phyloP scores from a whole-genome alignment of 2,797 vertebrate species.

The Adrianichthys oophorus region DNA sequence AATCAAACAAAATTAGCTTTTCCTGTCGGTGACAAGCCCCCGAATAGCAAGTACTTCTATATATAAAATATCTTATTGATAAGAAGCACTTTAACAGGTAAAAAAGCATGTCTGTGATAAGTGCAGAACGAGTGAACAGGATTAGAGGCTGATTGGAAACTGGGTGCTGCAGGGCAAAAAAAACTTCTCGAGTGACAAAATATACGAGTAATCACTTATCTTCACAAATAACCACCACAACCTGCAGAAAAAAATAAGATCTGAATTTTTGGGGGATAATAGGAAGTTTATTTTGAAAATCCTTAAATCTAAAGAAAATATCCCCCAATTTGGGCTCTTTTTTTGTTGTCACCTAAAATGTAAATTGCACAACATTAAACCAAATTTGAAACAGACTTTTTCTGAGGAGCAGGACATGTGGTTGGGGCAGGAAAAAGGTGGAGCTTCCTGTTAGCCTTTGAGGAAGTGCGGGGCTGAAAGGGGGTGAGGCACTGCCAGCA shows the following conservation, averaged over 20 bases:
- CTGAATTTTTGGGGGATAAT: not conserved
- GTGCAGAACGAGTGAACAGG: slow-evolving; percentile 53
- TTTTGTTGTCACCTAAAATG: slow-evolving; percentile 19
- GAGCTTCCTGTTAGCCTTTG: slow-evolving; percentile 62
- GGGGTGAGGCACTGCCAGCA: slow-evolving; percentile 44
- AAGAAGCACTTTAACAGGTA: slow-evolving; percentile 63
- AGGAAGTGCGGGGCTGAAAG: slow-evolving; percentile 58
- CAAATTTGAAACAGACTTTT: slow-evolving; percentile 15
- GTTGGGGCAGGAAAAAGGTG: slow-evolving; percentile 50
- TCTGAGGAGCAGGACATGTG: slow-evolving; percentile 38
- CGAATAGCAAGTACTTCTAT: slow-evolving; percentile 71
- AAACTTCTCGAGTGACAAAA: slow-evolving; percentile 40
- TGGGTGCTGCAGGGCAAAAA: slow-evolving; percentile 47
- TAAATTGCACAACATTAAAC: slow-evolving; percentile 44
- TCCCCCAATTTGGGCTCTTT: slow-evolving; percentile 1
- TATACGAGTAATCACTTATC: slow-evolving; percentile 18
- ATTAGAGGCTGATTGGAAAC: slow-evolving; percentile 68
- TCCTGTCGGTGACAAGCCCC: slow-evolving; percentile 62
- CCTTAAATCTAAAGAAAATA: slow-evolving; percentile 2
- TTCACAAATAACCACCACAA: slow-evolving; percentile 47
- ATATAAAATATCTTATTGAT: slow-evolving; percentile 73
- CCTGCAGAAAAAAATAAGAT: slow-evolving; percentile 2
- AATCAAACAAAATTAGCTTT: slow-evolving; percentile 71
- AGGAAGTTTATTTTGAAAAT: not conserved
- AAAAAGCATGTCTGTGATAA: slow-evolving; percentile 59